Evolutionary conservation across 2,113 vertebrate species (phyloP).

Genomic region (Entelurus aequoreus): DNA sequence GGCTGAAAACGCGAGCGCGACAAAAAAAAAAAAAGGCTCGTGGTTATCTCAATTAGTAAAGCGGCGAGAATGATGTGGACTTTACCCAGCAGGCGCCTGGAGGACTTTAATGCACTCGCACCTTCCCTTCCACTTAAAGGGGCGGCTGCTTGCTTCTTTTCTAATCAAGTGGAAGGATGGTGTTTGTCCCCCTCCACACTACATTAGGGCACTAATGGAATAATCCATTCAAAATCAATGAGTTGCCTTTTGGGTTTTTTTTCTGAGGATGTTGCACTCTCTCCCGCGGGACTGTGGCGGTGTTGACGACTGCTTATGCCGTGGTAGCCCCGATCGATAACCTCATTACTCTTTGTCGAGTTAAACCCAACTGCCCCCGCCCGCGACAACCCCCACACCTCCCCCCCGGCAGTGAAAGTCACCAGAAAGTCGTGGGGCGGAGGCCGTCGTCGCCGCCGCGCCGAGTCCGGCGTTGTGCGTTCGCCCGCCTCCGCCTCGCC

Average conservation of each 20-base stretch:
- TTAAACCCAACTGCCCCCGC: slow-evolving; percentile 71
- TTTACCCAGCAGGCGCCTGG: slow-evolving; percentile 49
- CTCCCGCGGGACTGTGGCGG: slow-evolving; percentile 65
- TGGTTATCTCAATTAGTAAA: slow-evolving; percentile 57
- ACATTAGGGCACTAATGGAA: slow-evolving; percentile 70
- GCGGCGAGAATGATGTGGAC: slow-evolving; percentile 38
- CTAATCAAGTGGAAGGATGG: slow-evolving; percentile 72
- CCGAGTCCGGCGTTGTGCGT: slow-evolving; percentile 49
- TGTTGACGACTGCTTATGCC: slow-evolving; percentile 73
- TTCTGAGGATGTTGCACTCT: slow-evolving; percentile 69
- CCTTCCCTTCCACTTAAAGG: slow-evolving; percentile 56
- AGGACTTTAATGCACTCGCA: slow-evolving; percentile 54
- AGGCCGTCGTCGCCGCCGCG: slow-evolving; percentile 25
- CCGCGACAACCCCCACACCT: too few species aligned
- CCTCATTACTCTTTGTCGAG: slow-evolving; percentile 78
- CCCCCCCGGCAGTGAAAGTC: slow-evolving; percentile 66
- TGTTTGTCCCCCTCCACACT: slow-evolving; percentile 68
- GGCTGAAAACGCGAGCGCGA: slow-evolving; percentile 39
- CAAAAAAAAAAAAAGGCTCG: slow-evolving; percentile 23
- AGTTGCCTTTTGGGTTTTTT: slow-evolving; percentile 65
- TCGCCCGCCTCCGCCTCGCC: slow-evolving; percentile 39
- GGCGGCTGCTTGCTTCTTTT: slow-evolving; percentile 66
- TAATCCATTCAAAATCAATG: slow-evolving; percentile 74
- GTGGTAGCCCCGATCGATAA: slow-evolving; percentile 71
- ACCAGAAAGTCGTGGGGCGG: slow-evolving; percentile 69